These are phyloP conservation scores for Chalcis sispes DNA, from an alignment of 2,888 invertebrate species.

Conservation along the genomic window DNA sequence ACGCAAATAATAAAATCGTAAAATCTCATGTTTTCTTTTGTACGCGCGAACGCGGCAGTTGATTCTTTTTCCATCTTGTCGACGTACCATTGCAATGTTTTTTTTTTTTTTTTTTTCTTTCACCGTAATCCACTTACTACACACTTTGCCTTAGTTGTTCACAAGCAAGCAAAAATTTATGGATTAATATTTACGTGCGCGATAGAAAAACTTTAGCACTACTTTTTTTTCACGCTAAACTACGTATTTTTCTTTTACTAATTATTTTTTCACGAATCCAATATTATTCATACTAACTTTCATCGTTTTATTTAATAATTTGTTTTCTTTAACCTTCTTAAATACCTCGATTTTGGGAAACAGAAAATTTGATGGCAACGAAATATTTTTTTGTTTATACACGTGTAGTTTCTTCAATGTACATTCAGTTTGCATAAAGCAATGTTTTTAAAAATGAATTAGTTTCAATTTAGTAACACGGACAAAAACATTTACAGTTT, in stretches of 20 bases:
- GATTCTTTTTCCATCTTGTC: background rate
- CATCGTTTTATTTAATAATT: background rate
- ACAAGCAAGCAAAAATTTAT: constrained; percentile 22
- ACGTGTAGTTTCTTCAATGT: background rate
- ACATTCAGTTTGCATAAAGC: no score
- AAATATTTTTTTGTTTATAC: background rate
- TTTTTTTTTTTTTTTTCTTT: background rate
- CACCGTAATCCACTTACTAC: background rate
- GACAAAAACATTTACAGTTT: no score
- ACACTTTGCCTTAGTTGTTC: background rate
- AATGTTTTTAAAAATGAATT: no score
- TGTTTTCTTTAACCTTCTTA: background rate
- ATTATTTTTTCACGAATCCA: background rate
- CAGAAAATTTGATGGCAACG: constrained; percentile 11
- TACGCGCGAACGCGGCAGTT: constrained; percentile 19
- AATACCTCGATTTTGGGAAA: constrained; percentile 14
- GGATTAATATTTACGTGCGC: background rate
- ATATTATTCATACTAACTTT: background rate
- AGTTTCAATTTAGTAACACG: no score
- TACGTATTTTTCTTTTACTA: background rate
- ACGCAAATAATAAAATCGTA: constrained; percentile 10
- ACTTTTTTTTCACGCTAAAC: constrained; percentile 15
- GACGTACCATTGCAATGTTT: no score
- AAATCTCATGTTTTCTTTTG: constrained; percentile 28
- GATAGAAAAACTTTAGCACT: constrained; percentile 11